Base-by-base conservation (phyloP, 2,888 invertebrate species). In the Stenodera caucasica region DNA sequence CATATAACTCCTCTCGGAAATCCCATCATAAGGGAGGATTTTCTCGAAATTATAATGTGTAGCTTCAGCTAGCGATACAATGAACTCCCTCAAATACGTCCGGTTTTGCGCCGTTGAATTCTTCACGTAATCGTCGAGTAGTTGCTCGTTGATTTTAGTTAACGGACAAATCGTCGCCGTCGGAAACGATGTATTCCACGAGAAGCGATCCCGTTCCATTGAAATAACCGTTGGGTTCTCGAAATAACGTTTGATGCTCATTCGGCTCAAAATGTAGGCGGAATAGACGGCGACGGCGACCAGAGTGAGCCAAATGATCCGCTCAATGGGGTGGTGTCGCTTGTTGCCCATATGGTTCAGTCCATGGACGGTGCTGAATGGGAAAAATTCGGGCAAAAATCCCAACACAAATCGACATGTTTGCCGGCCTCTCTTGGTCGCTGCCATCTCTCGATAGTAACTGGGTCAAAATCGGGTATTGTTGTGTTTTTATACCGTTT, bases 171-270 rank as follows among this genome's bases (percentile, higher is more conserved):
- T 83, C 0, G 90, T 88, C 54, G 87, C 80, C 32, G 86, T 80
- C 0, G 90, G 90, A 68, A 89, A 89, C 1, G 87, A 85, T 2
- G 90, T 88, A 70, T 87, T 88, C 89, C 89, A 90, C 0, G 87
- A 84, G 65, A 86, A 86, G 26, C 88, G 85, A 74, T 90, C 88
- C 1, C 89, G 82, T 76, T 90, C 89, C 87, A 89, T 89, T 18
- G 90, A 88, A 32, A 90, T 85, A 5, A 89, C 89, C 45, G 88
- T 88, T 1, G 90, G 89, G 6, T 88, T 89, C 45, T 85, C 86
- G 76, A 86, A 86, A 75, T 88, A 90, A 26, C 89, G 58, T n/a
- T 65, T 77, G 85, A 89, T 86, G 7, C 88, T 89, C 49, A 84
- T 80, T 61, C 80, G 78, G 23, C 89, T 88, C 37, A 80, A 63